Base-by-base conservation (phyloP, 2,113 vertebrate genomes). In the Campylorhamphus procurvoides region DNA sequence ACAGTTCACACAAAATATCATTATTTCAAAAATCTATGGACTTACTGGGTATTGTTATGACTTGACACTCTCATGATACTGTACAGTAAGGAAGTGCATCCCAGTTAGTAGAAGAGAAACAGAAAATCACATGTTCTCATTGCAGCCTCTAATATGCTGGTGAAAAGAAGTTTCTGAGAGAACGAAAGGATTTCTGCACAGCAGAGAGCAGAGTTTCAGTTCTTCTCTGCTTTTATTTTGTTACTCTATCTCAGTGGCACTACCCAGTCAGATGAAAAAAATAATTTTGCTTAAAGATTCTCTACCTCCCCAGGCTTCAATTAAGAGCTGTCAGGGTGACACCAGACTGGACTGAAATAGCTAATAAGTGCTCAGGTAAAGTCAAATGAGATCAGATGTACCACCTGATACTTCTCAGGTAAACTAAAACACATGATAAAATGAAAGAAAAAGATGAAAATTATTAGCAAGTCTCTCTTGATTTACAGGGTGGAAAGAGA, bases 281-380 rank as follows among this genome's bases (percentile, higher is more conserved):
- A 22, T 3, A 0, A 10, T 11, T 80, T 73, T 80, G 6, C 20
- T 83, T 86, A 58, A 88, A 74, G 19, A 69, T 7, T 29, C 23
- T 15, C 22, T 58, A 50, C 13, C 5, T 72, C 49, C 6, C 18
- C 58, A 22, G 15, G 27, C 16, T 66, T 87, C 77, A 42, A 18
- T 29, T 16, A n/a, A 53, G 33, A 7, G 1, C 18, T 49, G 11
- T 1, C 1, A 74, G 11, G n/a, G 3, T 42, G 19, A 74, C 15
- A 39, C 3, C 9, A 46, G 15, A 53, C 37, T 22, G 14, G 9
- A 29, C 49, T 42, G 27, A 82, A 91, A 78, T 7, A 84, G 29
- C 7, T 52, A 39, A 0, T 39, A 89, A 89, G 35, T 29, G 23
- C 47, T 75, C 46, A 35, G 42, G 15, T 79, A 19, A 66, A 74